Conservation (phyloP, 2,888 invertebrate genomes). For the Teleogryllus oceanicus region DNA sequence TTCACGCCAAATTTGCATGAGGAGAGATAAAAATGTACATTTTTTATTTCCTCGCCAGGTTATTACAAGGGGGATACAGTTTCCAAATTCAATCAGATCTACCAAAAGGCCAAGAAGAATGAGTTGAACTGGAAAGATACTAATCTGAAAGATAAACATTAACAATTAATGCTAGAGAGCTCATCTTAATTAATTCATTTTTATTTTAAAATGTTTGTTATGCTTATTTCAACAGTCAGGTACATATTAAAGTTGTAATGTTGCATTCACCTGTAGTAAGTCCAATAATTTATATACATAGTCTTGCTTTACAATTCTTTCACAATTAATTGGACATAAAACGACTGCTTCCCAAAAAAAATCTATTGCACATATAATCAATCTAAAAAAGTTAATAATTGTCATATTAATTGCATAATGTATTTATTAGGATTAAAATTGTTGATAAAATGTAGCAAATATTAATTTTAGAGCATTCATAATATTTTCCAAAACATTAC, state of each 20-base stretch:
- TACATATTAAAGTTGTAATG: not conserved
- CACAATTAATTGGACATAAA: not conserved
- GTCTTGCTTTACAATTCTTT: not conserved
- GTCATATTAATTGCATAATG: too few species aligned
- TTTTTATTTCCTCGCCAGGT: not conserved
- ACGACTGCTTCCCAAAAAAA: constrained; percentile 19
- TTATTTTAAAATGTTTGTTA: not conserved
- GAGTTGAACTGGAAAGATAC: not conserved
- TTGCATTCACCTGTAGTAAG: not conserved
- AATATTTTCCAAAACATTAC: too few species aligned
- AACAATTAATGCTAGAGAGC: too few species aligned
- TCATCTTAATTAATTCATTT: too few species aligned
- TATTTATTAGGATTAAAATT: not conserved
- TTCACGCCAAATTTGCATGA: not conserved
- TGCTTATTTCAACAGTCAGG: not conserved
- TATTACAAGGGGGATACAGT: not conserved
- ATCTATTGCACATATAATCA: constrained; percentile 12
- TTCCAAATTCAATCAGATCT: not conserved
- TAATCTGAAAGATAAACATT: not conserved
- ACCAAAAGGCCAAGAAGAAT: not conserved
- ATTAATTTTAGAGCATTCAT: not conserved
- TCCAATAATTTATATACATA: not conserved
- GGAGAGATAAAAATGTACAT: not conserved
- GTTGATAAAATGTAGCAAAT: not conserved
- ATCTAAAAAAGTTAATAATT: not conserved